Evolutionary conservation across 2,113 vertebrate species (phyloP).

Genomic region (Atrichornis clamosus): DNA sequence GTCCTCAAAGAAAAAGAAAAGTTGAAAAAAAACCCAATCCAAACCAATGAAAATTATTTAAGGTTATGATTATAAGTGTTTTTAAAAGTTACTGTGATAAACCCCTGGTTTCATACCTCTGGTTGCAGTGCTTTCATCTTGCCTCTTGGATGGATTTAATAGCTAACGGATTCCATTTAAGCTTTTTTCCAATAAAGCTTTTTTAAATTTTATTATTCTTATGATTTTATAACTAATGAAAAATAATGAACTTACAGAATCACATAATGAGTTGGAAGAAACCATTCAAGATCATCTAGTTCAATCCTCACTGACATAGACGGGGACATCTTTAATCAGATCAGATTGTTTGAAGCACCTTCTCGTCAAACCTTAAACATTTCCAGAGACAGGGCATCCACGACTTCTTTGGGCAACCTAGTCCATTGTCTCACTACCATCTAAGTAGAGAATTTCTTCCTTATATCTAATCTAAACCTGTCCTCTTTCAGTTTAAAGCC

Average conservation of each 20-base stretch:
- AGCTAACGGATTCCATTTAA: background rate
- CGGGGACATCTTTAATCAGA: background rate
- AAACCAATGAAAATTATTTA: background rate
- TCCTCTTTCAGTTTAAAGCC: background rate
- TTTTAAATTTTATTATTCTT: background rate
- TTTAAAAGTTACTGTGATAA: background rate
- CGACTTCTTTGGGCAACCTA: background rate
- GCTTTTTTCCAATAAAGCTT: background rate
- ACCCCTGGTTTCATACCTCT: background rate
- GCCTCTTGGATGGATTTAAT: background rate
- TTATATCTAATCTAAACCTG: background rate
- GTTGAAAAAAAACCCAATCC: too few species aligned
- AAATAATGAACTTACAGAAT: background rate
- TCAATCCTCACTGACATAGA: fast-evolving
- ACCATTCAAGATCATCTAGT: background rate
- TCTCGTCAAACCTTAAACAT: background rate
- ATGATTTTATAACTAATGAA: background rate
- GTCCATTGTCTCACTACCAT: background rate
- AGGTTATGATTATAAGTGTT: background rate
- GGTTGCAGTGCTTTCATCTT: background rate
- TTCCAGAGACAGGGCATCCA: too few species aligned
- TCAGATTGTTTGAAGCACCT: background rate
- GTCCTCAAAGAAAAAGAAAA: background rate
- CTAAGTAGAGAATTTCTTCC: background rate
- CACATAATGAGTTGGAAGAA: background rate